Base-by-base conservation (phyloP, 2,888 invertebrate genomes). In the Rapana venosa region DNA sequence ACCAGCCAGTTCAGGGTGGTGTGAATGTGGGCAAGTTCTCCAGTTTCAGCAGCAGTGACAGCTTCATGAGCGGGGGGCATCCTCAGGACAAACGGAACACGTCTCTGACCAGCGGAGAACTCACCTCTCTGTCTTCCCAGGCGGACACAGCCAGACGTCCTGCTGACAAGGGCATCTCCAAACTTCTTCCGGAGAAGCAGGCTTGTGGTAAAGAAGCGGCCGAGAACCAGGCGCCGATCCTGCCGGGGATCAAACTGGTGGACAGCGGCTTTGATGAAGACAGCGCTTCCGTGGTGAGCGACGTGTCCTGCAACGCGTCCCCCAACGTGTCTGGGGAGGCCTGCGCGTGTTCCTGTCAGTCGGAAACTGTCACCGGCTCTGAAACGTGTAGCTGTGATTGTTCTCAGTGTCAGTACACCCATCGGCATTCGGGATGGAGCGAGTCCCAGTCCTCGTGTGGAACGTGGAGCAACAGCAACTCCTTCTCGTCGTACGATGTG, bases 241-340 rank as follows among this genome's bases (percentile, higher is more conserved):
- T 90, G 0, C 87, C 87, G 4, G 91, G 91, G n/a, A 70, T 90
- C 17, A 88, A 87, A 56, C 26, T 92, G 20, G 88, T 94, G 11
- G 94, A 94, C 90, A 94, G 94, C 90, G 94, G 94, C n/a, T 94
- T 94, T 90, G 94, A 94, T 84, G 89, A 89, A 58, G 91, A 91
- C 79, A 94, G 93, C 90, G 94, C 92, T 22, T 94, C 94, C 0
- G 91, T 93, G 86, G 93, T 93, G 88, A 94, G 94, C 92, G 94
- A 94, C 74, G 92, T 93, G 85, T 94, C 93, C 6, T 92, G 93
- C 15, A 83, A 17, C 81, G 88, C 20, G 77, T 91, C 36, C 88
- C 92, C 79, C 90, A 83, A 81, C 83, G 66, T 83, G 58, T 81
- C 87, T 15, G 91, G 92, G 4, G 91, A 92, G 35, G 92, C 91